Conservation (phyloP, 2,113 vertebrate genomes). For the Saimiri boliviensis region DNA sequence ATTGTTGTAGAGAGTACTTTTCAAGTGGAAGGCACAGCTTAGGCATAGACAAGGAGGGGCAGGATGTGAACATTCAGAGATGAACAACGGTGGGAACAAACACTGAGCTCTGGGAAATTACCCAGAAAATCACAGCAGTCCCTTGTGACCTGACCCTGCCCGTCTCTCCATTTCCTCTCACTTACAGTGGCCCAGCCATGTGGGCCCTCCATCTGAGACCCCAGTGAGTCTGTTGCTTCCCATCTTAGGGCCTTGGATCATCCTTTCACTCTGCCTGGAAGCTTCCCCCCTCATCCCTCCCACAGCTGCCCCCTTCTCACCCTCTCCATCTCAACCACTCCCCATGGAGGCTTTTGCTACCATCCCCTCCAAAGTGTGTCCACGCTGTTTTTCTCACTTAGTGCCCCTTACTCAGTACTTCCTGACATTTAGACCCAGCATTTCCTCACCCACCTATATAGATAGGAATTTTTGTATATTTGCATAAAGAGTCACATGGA, state of each 20-base stretch:
- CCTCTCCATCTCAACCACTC: background rate
- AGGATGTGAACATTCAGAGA: fast-evolving
- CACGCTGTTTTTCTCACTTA: background rate
- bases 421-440: background rate
- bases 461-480: background rate
- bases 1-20: background rate
- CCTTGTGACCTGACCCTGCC: background rate
- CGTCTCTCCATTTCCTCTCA: too few relatives aligned
- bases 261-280: background rate
- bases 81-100: background rate
- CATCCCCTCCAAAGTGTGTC: background rate
- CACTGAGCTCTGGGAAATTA: fast-evolving
- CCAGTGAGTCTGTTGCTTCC: background rate
- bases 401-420: background rate
- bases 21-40: background rate
- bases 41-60: background rate
- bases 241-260: background rate
- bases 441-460: background rate
- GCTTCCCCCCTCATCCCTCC: background rate
- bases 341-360: too few relatives aligned
- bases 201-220: background rate
- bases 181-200: background rate
- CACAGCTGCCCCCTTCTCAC: background rate
- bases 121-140: background rate
- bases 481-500: background rate